Evolutionary conservation across 2,888 invertebrate genomes (phyloP).

Genomic region (Ceramica pisi): DNA sequence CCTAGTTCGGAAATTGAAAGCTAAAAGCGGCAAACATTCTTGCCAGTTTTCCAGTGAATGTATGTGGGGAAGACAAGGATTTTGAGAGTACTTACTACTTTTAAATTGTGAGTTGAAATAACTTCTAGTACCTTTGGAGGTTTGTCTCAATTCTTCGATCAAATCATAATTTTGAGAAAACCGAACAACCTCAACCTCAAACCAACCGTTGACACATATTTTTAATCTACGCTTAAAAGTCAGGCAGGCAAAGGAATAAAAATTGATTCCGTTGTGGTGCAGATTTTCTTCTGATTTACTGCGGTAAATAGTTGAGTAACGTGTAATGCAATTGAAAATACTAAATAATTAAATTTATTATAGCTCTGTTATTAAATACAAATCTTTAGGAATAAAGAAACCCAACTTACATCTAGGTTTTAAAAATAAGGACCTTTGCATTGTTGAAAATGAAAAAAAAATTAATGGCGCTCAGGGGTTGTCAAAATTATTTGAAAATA

Average conservation of each 20-base stretch:
- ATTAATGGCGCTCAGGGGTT: conserved; percentile 60
- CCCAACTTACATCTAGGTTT: conserved; percentile 30
- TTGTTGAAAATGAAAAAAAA: conserved; percentile 51
- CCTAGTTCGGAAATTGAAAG: conserved; percentile 12
- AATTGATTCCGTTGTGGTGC: conserved; percentile 18
- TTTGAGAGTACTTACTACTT: not conserved
- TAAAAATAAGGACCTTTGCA: conserved; percentile 49
- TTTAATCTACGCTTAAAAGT: conserved; percentile 41
- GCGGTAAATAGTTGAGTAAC: conserved; percentile 1
- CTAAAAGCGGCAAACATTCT: not conserved
- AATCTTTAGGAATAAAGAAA: not conserved
- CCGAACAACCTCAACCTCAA: not conserved
- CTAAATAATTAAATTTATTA: conserved; percentile 2
- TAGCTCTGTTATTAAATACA: not conserved
- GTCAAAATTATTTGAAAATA: conserved; percentile 62
- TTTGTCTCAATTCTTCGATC: not conserved
- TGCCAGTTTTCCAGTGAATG: conserved; percentile 7
- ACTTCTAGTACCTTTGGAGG: not conserved
- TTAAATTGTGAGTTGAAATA: not conserved
- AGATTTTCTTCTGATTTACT: conserved; percentile 6
- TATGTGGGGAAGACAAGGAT: not conserved
- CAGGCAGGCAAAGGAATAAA: conserved; percentile 54
- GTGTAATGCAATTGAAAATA: conserved; percentile 3
- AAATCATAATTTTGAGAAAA: not conserved
- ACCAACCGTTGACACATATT: not conserved